Percentiles rank a stretch among this genome's conserved stretches.
Conservation (phyloP, 2,113 vertebrate species). For the Rhodinocichla rosea region DNA sequence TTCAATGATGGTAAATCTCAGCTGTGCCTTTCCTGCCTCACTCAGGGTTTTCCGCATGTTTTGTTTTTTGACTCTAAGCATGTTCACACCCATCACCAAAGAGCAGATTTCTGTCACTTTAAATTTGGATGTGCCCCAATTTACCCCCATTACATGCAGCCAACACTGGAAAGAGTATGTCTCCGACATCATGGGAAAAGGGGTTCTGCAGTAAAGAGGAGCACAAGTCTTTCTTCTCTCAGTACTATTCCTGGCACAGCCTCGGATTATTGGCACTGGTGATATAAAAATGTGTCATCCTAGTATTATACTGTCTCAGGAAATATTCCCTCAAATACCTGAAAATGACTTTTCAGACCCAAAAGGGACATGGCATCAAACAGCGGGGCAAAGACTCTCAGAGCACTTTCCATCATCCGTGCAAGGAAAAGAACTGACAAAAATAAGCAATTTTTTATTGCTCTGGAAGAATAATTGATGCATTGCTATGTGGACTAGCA, state of each 20-base stretch:
- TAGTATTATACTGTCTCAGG: background rate
- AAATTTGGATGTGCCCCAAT: background rate
- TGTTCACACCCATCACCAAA: too few species aligned
- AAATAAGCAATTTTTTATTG: background rate
- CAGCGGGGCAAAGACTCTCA: background rate
- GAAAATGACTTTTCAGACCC: background rate
- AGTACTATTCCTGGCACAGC: background rate
- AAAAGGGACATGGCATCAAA: background rate
- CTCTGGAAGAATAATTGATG: background rate
- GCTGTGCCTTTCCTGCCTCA: background rate
- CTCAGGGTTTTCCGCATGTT: background rate
- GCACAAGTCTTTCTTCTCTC: background rate
- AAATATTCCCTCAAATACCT: background rate
- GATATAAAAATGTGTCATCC: background rate
- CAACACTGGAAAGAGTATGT: rapidly evolving
- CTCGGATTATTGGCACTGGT: background rate
- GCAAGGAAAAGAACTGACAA: background rate
- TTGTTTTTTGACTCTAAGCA: background rate
- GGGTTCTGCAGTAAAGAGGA: background rate
- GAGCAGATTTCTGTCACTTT: background rate
- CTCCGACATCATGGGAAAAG: background rate
- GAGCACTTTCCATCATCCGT: background rate
- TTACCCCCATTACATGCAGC: background rate
- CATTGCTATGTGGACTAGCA: background rate
- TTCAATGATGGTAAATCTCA: background rate